Base-by-base conservation (phyloP, 2,888 invertebrate genomes). In the Scaptomyza caliginosa region DNA sequence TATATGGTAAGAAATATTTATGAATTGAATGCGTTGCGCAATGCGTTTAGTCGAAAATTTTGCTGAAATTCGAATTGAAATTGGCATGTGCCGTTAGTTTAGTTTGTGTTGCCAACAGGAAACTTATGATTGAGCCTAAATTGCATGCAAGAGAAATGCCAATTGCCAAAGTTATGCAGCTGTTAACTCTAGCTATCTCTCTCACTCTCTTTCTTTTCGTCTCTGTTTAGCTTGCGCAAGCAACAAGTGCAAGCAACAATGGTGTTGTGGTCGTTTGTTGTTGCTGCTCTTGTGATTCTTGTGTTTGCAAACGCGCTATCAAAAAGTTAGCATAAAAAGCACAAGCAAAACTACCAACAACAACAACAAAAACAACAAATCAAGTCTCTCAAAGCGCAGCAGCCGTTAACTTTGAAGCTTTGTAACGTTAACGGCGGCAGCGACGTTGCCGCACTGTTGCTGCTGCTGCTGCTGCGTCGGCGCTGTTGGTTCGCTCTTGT, bases 51-150 rank as follows among this genome's bases (percentile, higher is more conserved):
- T 32, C 60, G 50, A 72, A 36, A 57, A n/a, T n/a, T n/a, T 10
- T 67, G 13, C 28, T 69, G 51, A 21, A 56, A 55, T 68, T 52
- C 60, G 39, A 60, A 51, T 50, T 24, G 54, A 32, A 45, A 64
- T 74, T 55, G 76, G 63, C 76, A 55, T 80, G 86, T 85, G 79
- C 86, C 80, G 76, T 86, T 86, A 78, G 49, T 57, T 62, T 48
- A 26, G 17, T 32, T n/a, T 45, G 17, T 45, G 74, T 78, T 54
- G 62, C 68, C 67, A 72, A 75, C 81, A 81, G 85, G 81, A 86
- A 86, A 75, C 67, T 84, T 84, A 67, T 84, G 81, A 86, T 81
- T 34, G 32, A 4, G 32, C 16, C 16, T 3, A 34, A 34, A 34
- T 34, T 80, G 69, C 82, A 77, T 57, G 52, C 62, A 23, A 54